A percentile compares a stretch with the other conserved stretches of the same genome.
These are phyloP conservation scores for Lontra canadensis DNA, from an alignment of 2,113 vertebrate genomes.

Conservation along the genomic window DNA sequence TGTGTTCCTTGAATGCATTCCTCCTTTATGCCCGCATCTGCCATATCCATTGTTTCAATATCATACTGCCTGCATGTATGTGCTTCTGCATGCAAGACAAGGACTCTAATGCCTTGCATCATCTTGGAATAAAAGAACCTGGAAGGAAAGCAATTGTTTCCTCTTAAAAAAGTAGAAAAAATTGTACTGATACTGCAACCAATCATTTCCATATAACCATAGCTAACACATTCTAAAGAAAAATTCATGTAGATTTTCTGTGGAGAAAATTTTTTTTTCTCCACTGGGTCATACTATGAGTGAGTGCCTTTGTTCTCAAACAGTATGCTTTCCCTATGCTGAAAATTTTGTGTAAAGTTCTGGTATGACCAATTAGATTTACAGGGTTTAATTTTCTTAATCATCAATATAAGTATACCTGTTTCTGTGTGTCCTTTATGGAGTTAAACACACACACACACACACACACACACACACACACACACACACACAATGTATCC, in stretches of 20 bases:
- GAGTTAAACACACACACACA: not conserved
- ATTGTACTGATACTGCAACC: not conserved
- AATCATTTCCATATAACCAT: not conserved
- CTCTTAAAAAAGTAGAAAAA: not conserved
- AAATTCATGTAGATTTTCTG: not conserved
- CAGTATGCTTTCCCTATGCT: not conserved
- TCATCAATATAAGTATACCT: not conserved
- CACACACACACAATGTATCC: not conserved
- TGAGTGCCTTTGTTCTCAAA: slow-evolving; percentile 60
- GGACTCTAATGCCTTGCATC: not conserved
- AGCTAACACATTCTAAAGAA: slow-evolving; percentile 25
- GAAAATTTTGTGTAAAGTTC: slow-evolving; percentile 47
- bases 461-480: not conserved
- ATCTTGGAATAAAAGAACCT: slow-evolving; percentile 48
- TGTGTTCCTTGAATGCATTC: not conserved
- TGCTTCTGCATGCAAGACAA: slow-evolving; percentile 1
- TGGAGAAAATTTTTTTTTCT: not conserved
- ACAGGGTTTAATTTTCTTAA: slow-evolving; percentile 49
- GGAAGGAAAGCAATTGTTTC: not conserved
- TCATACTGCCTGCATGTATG: not conserved
- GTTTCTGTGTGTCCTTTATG: not conserved
- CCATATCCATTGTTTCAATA: not conserved
- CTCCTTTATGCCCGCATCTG: not conserved
- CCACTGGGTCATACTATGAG: slow-evolving; percentile 2
- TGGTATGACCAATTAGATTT: slow-evolving; percentile 38